Base-by-base conservation (phyloP, 2,888 invertebrate genomes). In the Eurytoma adleriae region DNA sequence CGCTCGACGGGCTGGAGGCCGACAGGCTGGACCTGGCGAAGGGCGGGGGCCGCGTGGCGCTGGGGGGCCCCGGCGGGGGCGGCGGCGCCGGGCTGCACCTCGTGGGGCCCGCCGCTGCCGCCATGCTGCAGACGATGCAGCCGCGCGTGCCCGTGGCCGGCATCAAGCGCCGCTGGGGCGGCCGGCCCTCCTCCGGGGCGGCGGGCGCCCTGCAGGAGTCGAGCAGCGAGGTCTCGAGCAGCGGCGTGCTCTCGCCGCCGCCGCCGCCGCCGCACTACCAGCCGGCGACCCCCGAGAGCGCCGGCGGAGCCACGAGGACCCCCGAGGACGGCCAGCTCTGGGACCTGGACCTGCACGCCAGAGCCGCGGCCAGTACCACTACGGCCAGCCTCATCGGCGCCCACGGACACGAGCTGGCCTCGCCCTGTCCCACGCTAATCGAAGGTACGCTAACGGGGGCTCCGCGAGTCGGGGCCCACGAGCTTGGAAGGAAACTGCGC, bases 241-340 rank as follows among this genome's bases (percentile, higher is more conserved):
- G 90, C 77, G 89, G 89, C 3, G 89, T 88, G 0, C 80, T 90
- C 54, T 96, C 96, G 71, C 95, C 96, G 66, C 92, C 95, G 20
- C 91, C 95, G 27, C 91, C 95, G 69, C 94, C 95, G 4, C 52
- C 78, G 0, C 81, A 81, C 83, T 92, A 95, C 91, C 93, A 94
- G 86, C 95, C 95, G 69, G 94, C 94, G 83, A 94, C 95, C 83
- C 95, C 95, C 69, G 92, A 96, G 84, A 94, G 94, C 84, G 95
- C 96, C 1, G 83, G 24, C 1, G 54, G 52, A 1, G 66, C 74
- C 12, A 67, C 66, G 3, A 40, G 74, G n/a, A 74, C 74, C 0
- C 95, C 95, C 68, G 92, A 96, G 84, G 94, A 94, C 83, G 82
- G 73, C 0, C 96, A 96, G 88, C 92, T 96, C 85, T 97, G 96